Evolutionary conservation across 1,140 invertebrate species (phyloP).

Genomic region (Drosophila santomea): DNA sequence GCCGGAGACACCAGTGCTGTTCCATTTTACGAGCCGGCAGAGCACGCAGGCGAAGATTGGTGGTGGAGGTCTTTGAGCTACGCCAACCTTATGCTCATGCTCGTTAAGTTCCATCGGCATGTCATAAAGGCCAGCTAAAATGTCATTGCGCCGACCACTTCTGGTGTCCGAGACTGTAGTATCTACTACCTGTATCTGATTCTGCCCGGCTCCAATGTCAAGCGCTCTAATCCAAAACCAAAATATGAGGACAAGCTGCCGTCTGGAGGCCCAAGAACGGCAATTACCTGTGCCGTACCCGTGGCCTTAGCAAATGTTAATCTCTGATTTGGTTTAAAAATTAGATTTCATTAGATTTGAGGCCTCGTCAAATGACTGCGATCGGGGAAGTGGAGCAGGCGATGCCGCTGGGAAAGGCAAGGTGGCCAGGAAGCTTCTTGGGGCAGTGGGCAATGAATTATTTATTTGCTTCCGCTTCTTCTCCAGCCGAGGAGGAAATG

Average conservation of each 20-base stretch:
- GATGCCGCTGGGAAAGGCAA: slow-evolving; percentile 19
- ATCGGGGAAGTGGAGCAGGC: slow-evolving; percentile 15
- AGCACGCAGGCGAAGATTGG: not conserved
- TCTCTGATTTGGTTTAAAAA: slow-evolving; percentile 48
- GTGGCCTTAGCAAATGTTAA: slow-evolving; percentile 51
- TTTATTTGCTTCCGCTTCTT: slow-evolving; percentile 47
- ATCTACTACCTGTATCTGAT: slow-evolving; percentile 6
- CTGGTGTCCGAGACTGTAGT: slow-evolving; percentile 41
- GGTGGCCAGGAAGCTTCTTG: slow-evolving; percentile 38
- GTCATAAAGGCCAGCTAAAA: slow-evolving; percentile 49
- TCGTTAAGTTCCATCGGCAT: slow-evolving; percentile 41
- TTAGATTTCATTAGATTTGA: slow-evolving; percentile 9
- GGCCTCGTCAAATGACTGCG: slow-evolving; percentile 21
- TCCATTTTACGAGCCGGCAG: slow-evolving; percentile 35
- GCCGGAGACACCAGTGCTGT: slow-evolving; percentile 22
- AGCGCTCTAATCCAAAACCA: slow-evolving; percentile 45
- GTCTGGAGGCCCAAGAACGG: slow-evolving; percentile 46
- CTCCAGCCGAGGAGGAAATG: slow-evolving; percentile 17
- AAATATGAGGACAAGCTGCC: slow-evolving; percentile 25
- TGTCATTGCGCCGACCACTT: slow-evolving; percentile 60
- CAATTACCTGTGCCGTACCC: slow-evolving; percentile 47
- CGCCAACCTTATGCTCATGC: slow-evolving; percentile 40
- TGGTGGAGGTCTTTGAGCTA: slow-evolving; percentile 46
- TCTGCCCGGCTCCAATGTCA: slow-evolving; percentile 41
- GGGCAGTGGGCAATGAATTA: slow-evolving; percentile 26